These are phyloP conservation scores for Stichodactyla helianthus DNA, from an alignment of 64 coral and sea anemone genomes.

Conservation along the genomic window DNA sequence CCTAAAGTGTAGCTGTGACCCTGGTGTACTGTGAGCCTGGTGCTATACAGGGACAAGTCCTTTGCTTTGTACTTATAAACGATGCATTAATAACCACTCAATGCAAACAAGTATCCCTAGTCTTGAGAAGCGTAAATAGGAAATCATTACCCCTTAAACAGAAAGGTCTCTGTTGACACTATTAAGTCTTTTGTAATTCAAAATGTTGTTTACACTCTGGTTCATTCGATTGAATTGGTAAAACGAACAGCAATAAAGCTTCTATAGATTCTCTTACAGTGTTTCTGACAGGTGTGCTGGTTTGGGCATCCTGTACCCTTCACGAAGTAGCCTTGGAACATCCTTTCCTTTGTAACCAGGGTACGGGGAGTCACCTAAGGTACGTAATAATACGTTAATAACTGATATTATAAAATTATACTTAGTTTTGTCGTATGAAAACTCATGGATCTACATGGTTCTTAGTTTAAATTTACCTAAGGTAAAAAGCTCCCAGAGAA, in stretches of 20 bases:
- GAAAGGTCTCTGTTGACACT: too few relatives aligned
- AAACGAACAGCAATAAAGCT: not conserved
- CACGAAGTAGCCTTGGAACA: not conserved
- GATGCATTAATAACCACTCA: too few relatives aligned
- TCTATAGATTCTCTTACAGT: not conserved
- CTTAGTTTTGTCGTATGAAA: not conserved
- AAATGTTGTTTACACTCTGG: not conserved
- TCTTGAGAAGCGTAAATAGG: too few relatives aligned
- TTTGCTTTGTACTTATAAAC: too few relatives aligned
- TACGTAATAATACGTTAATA: not conserved
- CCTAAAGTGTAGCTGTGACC: too few relatives aligned
- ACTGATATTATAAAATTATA: not conserved
- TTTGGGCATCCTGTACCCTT: not conserved
- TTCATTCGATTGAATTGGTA: not conserved
- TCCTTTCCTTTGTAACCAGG: not conserved
- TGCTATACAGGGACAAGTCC: too few relatives aligned
- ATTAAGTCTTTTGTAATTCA: not conserved
- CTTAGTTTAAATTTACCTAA: conserved; percentile 8
- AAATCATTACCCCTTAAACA: too few relatives aligned
- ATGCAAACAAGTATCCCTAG: too few relatives aligned
- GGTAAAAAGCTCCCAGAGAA: conserved; percentile 53
- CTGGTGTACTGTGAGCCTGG: too few relatives aligned
- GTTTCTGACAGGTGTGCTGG: not conserved
- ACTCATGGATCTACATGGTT: not conserved
- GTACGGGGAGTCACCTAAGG: not conserved